Conservation (phyloP, 2,113 vertebrate genomes). For the Sander lucioperca region DNA sequence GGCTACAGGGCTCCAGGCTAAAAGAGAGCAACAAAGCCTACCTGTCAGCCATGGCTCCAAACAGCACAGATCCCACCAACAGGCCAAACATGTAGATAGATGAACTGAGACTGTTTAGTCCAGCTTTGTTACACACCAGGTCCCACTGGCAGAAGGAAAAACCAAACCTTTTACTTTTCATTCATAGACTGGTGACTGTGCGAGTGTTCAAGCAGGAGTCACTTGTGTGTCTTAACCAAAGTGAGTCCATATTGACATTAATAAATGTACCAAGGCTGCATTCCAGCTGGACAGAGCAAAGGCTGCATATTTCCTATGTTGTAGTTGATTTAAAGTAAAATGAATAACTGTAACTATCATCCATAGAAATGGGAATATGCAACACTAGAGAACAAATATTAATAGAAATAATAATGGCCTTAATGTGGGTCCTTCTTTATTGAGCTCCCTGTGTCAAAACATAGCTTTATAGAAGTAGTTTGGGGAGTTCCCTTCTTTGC, state of each 20-base stretch:
- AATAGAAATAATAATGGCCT: background rate
- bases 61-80: constrained; percentile 82
- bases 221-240: background rate
- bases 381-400: background rate
- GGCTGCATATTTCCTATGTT: background rate
- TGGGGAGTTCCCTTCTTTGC: background rate
- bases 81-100: constrained; percentile 85
- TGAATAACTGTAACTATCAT: background rate
- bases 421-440: background rate
- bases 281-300: too few species aligned
- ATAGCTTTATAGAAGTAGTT: background rate
- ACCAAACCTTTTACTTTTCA: background rate
- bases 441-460: background rate
- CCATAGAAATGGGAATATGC: background rate
- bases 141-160: constrained; percentile 78
- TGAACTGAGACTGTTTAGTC: constrained; percentile 77
- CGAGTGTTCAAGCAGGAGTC: too few species aligned
- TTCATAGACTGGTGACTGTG: background rate
- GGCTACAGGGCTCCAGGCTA: background rate
- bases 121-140: constrained; percentile 80
- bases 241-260: background rate
- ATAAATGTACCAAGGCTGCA: background rate
- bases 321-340: background rate
- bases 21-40: constrained; percentile 30
- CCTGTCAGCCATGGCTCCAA: constrained; percentile 85